phyloP scores from a whole-genome alignment of 2,797 vertebrate species.

The Nyctalus aviator region DNA sequence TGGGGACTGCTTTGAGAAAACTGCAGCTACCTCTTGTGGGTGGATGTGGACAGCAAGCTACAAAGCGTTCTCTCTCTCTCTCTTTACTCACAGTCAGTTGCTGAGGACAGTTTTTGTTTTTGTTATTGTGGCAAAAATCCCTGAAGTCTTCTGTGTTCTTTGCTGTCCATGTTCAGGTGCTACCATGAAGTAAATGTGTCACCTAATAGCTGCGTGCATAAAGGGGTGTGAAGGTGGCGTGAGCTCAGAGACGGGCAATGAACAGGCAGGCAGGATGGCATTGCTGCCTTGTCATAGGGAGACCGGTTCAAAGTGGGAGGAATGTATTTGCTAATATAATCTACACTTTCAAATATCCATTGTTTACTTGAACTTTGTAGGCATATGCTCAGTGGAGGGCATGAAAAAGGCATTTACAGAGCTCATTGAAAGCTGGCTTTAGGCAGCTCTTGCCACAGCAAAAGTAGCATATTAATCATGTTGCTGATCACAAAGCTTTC shows the following conservation, averaged over 20 bases:
- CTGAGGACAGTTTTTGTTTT: background rate
- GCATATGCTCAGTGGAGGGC: background rate
- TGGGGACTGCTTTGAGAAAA: background rate
- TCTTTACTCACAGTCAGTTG: background rate
- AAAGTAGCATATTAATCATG: conserved; percentile 8
- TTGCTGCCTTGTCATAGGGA: background rate
- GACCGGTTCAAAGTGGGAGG: conserved; percentile 40
- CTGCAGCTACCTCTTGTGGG: background rate
- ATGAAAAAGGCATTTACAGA: conserved; percentile 59
- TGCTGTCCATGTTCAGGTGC: background rate
- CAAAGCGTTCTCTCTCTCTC: background rate
- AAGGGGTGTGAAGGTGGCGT: background rate
- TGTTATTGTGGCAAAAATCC: background rate
- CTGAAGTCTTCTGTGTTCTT: background rate
- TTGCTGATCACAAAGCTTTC: conserved; percentile 7
- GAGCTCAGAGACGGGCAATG: background rate
- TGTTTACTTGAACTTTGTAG: conserved; percentile 54
- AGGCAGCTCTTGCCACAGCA: background rate
- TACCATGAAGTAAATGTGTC: conserved; percentile 7
- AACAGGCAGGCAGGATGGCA: background rate
- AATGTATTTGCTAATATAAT: conserved; percentile 39
- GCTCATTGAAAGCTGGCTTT: conserved; percentile 39
- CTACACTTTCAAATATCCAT: background rate
- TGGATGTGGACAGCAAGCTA: background rate
- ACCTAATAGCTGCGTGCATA: background rate